Percentiles rank a stretch among this genome's conserved stretches.
Conservation (phyloP, 2,797 vertebrate species). For the Yasuhikotakia modesta region DNA sequence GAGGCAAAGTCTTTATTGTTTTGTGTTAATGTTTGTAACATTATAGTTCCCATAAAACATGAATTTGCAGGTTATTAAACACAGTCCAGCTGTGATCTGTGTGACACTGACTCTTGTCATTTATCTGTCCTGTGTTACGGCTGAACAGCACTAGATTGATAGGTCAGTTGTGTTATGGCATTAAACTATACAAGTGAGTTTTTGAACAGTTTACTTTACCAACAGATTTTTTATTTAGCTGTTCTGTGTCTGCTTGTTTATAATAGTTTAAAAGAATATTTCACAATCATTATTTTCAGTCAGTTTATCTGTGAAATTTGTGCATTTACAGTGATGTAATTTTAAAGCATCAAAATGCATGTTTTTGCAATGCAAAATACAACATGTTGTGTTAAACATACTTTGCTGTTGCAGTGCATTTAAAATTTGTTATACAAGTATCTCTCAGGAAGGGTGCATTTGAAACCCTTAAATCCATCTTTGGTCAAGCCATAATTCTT, state of each 20-base stretch:
- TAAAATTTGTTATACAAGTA: no score
- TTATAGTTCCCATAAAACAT: slow-evolving; percentile 25
- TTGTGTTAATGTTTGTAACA: slow-evolving; percentile 24
- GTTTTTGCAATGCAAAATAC: no score
- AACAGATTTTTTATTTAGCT: no score
- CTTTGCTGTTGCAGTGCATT: no score
- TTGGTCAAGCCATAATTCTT: slow-evolving; percentile 11
- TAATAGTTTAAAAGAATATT: no score
- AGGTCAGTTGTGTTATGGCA: not conserved
- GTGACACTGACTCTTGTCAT: not conserved
- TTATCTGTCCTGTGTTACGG: not conserved
- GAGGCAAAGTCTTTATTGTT: slow-evolving; percentile 47
- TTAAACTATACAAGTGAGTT: not conserved
- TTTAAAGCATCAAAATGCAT: no score
- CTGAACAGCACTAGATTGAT: not conserved
- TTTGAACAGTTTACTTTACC: no score
- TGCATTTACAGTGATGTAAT: no score
- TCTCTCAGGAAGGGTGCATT: not conserved
- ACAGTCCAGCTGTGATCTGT: not conserved
- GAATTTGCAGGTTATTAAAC: not conserved
- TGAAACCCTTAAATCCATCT: slow-evolving; percentile 2
- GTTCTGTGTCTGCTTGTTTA: no score
- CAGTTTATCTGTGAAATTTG: no score
- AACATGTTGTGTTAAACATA: no score
- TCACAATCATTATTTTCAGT: no score